phyloP scores from a whole-genome alignment of 2,797 vertebrate genomes.

The Platalea minor region DNA sequence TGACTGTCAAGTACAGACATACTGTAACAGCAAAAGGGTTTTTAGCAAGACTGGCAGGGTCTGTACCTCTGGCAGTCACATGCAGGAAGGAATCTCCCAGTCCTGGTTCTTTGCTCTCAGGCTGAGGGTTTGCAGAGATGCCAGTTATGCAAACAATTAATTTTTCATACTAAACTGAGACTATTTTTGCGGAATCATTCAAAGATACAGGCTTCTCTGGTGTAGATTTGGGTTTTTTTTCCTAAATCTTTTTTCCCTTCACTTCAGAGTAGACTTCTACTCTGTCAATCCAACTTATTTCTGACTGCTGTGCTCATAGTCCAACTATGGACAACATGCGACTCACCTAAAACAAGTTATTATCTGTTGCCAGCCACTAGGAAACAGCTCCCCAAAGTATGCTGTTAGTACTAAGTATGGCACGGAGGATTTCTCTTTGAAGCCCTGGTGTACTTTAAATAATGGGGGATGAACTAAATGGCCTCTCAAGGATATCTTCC shows the following conservation, averaged over 20 bases:
- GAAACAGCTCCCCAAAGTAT: not conserved
- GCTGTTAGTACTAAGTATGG: not conserved
- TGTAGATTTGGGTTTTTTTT: not conserved
- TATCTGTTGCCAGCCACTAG: not conserved
- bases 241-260: not conserved
- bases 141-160: not conserved
- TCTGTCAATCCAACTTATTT: not conserved
- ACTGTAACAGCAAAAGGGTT: not conserved
- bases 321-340: not conserved
- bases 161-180: not conserved
- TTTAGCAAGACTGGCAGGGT: not conserved
- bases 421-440: slow-evolving; percentile 20
- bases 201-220: not conserved
- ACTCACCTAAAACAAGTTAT: not conserved
- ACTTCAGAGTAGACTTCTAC: not conserved
- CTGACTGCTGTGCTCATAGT: not conserved
- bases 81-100: not conserved
- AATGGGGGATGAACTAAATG: not conserved
- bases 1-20: not conserved
- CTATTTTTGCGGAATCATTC: not conserved
- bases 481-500: not conserved
- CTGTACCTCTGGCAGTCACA: not conserved
- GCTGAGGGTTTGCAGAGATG: not conserved
- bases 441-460: not conserved
- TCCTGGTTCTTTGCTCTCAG: not conserved